These are phyloP conservation scores for Nothoprocta perdicaria DNA, from an alignment of 2,113 vertebrate species.

Conservation along the genomic window DNA sequence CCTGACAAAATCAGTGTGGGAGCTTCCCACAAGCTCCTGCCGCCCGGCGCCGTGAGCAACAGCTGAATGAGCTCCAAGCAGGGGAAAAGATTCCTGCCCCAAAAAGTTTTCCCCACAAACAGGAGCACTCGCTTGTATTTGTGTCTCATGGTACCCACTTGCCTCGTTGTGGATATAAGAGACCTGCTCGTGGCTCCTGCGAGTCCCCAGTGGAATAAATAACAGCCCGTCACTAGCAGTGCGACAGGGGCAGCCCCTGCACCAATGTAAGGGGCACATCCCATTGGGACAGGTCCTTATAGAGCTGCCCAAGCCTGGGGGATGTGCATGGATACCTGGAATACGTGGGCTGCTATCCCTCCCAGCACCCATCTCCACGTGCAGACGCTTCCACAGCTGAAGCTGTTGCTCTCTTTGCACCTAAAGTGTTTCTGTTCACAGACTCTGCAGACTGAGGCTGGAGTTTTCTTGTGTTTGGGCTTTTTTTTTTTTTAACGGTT, in stretches of 20 bases:
- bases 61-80: conserved; percentile 56
- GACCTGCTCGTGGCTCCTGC: accelerated
- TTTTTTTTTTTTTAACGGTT: background rate
- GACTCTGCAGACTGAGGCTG: background rate
- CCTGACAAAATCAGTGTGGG: conserved; percentile 65
- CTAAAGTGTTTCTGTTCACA: accelerated
- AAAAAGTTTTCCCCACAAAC: background rate
- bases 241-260: accelerated
- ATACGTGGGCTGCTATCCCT: background rate
- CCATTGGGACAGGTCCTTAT: too few relatives aligned
- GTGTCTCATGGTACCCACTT: background rate
- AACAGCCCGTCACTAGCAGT: background rate
- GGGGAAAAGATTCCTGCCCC: conserved; percentile 24
- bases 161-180: accelerated
- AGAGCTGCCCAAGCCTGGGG: background rate
- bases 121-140: background rate
- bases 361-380: accelerated
- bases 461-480: background rate
- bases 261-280: accelerated
- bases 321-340: accelerated
- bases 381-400: background rate
- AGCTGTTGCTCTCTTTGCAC: background rate
- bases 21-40: conserved; percentile 24
- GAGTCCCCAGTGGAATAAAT: too few relatives aligned
- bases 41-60: background rate